Percentiles rank a stretch among this genome's conserved stretches.
Evolutionary conservation across 2,797 vertebrate genomes (phyloP).

Genomic region (Poecilia wingei): DNA sequence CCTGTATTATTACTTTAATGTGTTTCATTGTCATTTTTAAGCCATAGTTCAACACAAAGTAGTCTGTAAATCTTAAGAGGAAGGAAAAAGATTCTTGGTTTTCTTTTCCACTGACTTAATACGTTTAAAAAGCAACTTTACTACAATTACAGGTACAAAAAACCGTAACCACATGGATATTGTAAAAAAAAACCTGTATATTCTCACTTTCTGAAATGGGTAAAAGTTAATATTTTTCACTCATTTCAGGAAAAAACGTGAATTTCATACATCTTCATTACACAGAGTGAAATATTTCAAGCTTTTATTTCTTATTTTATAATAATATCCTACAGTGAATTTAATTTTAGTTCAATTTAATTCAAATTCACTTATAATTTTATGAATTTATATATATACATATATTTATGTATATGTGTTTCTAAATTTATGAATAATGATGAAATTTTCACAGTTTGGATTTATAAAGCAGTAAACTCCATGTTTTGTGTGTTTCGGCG

Average conservation of each 20-base stretch:
- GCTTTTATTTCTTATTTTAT: not conserved
- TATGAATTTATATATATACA: too few relatives aligned
- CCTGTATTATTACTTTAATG: not conserved
- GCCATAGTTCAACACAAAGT: not conserved
- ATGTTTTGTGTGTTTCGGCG: not conserved
- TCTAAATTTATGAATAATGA: too few relatives aligned
- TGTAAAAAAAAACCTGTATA: too few relatives aligned
- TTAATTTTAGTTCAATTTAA: too few relatives aligned
- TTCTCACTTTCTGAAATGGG: too few relatives aligned
- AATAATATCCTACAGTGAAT: not conserved
- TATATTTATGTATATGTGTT: too few relatives aligned
- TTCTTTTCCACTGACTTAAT: not conserved
- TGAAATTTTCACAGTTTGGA: not conserved
- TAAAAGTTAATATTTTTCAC: too few relatives aligned
- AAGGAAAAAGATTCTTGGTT: not conserved
- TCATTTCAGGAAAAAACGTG: not conserved
- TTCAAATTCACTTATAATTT: too few relatives aligned
- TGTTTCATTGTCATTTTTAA: not conserved
- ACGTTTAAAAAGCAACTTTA: not conserved
- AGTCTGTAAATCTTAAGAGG: not conserved
- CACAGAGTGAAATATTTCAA: not conserved
- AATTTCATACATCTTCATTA: not conserved
- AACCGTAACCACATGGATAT: too few relatives aligned
- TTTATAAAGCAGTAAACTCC: not conserved
- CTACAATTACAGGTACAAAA: not conserved